These are phyloP conservation scores for Griposia aprilina DNA, from an alignment of 2,888 invertebrate species.

Conservation along the genomic window DNA sequence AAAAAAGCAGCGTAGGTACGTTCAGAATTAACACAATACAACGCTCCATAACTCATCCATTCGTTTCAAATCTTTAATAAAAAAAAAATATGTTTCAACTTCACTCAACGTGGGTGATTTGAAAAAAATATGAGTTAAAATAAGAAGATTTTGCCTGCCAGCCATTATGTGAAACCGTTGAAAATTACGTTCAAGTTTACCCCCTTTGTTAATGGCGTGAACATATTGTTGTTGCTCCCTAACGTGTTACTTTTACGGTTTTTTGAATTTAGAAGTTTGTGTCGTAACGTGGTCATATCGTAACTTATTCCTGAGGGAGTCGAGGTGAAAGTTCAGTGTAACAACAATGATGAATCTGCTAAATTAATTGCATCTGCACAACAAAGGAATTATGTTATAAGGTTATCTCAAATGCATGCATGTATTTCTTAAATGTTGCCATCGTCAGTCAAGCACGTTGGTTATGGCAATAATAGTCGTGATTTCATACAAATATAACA, in stretches of 20 bases:
- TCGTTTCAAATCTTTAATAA: constrained; percentile 29
- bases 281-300: background rate
- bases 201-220: constrained; percentile 54
- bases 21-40: constrained; percentile 40
- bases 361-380: background rate
- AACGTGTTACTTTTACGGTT: constrained; percentile 15
- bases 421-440: background rate
- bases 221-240: constrained; percentile 17
- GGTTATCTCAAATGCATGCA: background rate
- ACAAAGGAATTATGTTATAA: background rate
- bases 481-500: background rate
- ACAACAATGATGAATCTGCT: background rate
- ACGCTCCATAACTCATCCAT: constrained; percentile 58
- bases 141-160: constrained; percentile 34
- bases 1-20: constrained; percentile 30
- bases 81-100: constrained; percentile 14
- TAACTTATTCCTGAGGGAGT: background rate
- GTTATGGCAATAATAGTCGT: background rate
- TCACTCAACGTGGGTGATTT: constrained; percentile 57
- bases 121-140: constrained; percentile 48
- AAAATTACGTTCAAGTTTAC: constrained; percentile 63
- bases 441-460: background rate
- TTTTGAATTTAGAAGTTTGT: constrained; percentile 11
- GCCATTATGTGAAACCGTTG: constrained; percentile 60
- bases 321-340: too few relatives aligned